Base-by-base conservation (phyloP, 2,888 invertebrate species). In the Watsonalla binaria region DNA sequence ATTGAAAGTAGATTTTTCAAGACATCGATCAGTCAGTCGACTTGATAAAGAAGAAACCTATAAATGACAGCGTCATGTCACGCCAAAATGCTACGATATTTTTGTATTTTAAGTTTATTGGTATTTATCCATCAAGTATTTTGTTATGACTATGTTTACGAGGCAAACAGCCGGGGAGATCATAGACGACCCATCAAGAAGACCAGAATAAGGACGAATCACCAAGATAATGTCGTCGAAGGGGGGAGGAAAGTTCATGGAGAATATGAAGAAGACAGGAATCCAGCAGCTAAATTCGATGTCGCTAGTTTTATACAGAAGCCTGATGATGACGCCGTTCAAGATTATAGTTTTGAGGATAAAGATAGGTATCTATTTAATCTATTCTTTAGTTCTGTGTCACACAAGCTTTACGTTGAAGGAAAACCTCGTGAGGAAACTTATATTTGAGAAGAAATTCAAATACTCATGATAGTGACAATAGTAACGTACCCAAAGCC, bases 261-360 rank as follows among this genome's bases (percentile, higher is more conserved):
- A 8, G 59, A 59, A 9, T 57, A 57, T 49, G 63, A 61, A 24
- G 47, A 50, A 9, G 72, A 69, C 33, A 72, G 66, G 8, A 68
- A 65, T 8, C 65, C 70, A 5, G 54, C 75, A 8, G 70, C 72
- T 0, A 72, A 76, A 45, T 79, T 86, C 51, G 82, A 86, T 59
- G 69, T 85, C 5, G 76, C 80, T 0, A 73, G 72, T 48, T 86
- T 86, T 48, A 74, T 85, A 51, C 77, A 70, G 35, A 70, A 66
- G 24, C 66, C 74, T 47, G 74, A 76, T 11, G 72, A 74, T 11
- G 63, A 58, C 14, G 46, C 59, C 6, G 14, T 63, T 1, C 64
- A 69, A 15, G 64, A 67, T 6, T 60, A 65, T 39, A 65, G 5
- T 47, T 55, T 6, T 62, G 56, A 39, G 61, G 54, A 54, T 51